Base-by-base conservation (phyloP, 2,888 invertebrate species). In the Drosophila barbarae region DNA sequence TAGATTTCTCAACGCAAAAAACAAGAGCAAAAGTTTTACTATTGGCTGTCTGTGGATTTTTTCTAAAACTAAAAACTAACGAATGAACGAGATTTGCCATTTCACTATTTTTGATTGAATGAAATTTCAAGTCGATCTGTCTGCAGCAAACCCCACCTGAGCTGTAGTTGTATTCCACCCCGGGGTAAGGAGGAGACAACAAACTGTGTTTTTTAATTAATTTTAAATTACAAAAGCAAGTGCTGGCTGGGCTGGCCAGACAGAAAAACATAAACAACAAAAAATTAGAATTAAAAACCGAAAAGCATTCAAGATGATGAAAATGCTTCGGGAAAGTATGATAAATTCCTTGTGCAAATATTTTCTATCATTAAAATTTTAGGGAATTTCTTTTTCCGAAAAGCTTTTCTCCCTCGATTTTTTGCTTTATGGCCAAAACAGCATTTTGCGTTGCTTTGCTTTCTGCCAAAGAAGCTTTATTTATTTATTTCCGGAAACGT, bases 401-500 rank as follows among this genome's bases (percentile, higher is more conserved):
- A 53, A 53, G 46, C 44, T 63, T 51, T 67, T 58, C 38, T 36
- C 21, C 32, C 38, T 34, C 21, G 21, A 7, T 12, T 13, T 57
- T 39, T 55, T 23, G 23, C 30, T 47, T 53, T 50, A 34, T 32
- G 46, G 35, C 30, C 38, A 44, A 44, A 57, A 55, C 54, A 36
- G 34, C n/a, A 54, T 35, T 46, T 61, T 35, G 32, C 36, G 39
- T 56, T 56, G 44, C 42, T 30, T 42, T 64, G 63, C 66, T 63
- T 58, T 72, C 73, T 70, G 69, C 36, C 42, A 18, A 32, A 26
- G 52, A 65, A 67, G 72, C 74, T 79, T 85, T 84, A 84, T 85
- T 84, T 84, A 85, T 84, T 84, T 83, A 83, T 85, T 84, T 81
- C 76, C 77, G 75, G 77, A 76, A 84, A 84, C 76, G 76, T 72